Evolutionary conservation across 2,888 invertebrate genomes (phyloP), one percentile per base, ranked within the genome.

Genomic region (Dioctria linearis): DNA sequence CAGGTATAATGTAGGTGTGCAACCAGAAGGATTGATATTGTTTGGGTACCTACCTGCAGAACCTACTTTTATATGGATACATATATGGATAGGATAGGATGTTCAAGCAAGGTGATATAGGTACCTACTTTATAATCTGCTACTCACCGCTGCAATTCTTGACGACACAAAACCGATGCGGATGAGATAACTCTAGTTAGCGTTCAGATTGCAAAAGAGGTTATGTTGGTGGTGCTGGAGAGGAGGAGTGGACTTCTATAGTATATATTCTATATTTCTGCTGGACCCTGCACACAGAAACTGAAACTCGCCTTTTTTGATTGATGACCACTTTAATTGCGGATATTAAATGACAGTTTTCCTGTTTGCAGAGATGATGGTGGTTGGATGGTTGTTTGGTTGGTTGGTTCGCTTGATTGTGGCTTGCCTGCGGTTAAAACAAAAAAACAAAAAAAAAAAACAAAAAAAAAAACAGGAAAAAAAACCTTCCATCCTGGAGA

Each of bases 301-400:
- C 75, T 75, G 63, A 57, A 76, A 76, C 76, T 79, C 59, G 57
- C 67, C 79, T 86, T 84, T 83, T 86, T 87, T 87, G 88, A 88
- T 88, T 88, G 88, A 88, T 88, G 88, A 88, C 86, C 87, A 86
- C 86, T 87, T 88, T 88, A 88, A 88, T 87, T 88, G 87, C 86
- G 88, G 87, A 87, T 88, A 88, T 88, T 88, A 88, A 87, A 87
- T 88, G 87, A 87, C 88, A 88, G 84, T 85, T 83, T 84, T 83
- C 83, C 82, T 84, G 82, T 82, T 82, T 81, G 80, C 81, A 61
- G 75, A 80, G 80, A 78, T 57, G 66, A 73, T 76, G 79, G 71
- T 76, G 76, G 78, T 66, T 59, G n/a, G n/a, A 40, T 51, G 40
- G 40, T 65, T 25, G 25, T 25, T 25, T 25, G 25, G 25, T 25